Evolutionary conservation across 2,113 vertebrate genomes (phyloP).

Genomic region (Onychostruthus taczanowskii): DNA sequence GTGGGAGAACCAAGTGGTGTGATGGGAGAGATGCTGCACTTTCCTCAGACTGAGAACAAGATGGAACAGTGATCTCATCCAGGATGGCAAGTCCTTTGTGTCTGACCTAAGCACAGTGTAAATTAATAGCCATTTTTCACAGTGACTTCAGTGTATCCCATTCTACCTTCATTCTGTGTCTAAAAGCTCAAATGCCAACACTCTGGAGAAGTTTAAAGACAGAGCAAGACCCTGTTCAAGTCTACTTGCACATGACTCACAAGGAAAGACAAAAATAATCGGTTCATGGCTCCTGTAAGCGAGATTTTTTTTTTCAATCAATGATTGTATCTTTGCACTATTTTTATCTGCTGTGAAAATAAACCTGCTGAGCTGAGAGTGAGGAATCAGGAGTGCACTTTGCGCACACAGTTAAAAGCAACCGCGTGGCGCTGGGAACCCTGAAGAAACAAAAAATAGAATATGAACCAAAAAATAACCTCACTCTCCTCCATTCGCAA

Average conservation of each 20-base stretch:
- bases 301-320: not conserved
- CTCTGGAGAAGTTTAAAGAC: not conserved
- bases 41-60: not conserved
- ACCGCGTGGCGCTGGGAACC: not conserved
- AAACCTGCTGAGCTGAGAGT: slow-evolving; percentile 11
- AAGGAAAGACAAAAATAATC: not conserved
- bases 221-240: not conserved
- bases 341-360: slow-evolving; percentile 47
- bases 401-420: not conserved
- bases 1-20: not conserved
- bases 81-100: not conserved
- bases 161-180: not conserved
- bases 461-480: slow-evolving; percentile 22
- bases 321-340: not conserved
- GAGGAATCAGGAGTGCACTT: not conserved
- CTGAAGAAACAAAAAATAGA: slow-evolving; percentile 47
- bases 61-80: not conserved
- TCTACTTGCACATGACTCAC: not conserved
- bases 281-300: not conserved
- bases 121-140: not conserved
- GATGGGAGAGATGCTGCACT: not conserved
- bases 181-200: not conserved
- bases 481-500: slow-evolving; percentile 15
- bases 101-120: not conserved
- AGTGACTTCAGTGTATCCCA: not conserved